Conservation (phyloP, 2,113 vertebrate species). For the Gnathonemus longibarbis region DNA sequence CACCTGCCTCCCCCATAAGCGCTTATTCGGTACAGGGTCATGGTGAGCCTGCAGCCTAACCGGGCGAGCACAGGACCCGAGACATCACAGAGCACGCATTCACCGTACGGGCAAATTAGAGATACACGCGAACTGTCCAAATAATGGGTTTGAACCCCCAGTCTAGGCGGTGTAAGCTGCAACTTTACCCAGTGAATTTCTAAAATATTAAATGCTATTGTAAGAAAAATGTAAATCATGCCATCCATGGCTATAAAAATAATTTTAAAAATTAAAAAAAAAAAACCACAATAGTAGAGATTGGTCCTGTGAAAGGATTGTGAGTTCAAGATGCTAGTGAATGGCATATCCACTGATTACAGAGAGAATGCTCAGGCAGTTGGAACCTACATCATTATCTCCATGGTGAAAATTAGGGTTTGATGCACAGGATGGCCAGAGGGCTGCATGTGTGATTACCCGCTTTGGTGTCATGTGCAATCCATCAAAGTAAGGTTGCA, state of each 20-base stretch:
- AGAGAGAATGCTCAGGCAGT: too few species aligned
- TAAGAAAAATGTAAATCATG: not conserved
- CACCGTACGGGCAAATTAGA: not conserved
- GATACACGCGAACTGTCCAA: not conserved
- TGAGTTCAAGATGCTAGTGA: not conserved
- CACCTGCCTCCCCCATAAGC: not conserved
- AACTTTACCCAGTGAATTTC: not conserved
- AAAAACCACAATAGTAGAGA: not conserved
- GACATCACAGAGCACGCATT: not conserved
- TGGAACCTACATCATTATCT: slow-evolving; percentile 36
- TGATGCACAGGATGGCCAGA: slow-evolving; percentile 21
- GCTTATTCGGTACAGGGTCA: not conserved
- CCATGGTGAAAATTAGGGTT: slow-evolving; percentile 29
- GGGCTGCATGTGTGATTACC: slow-evolving; percentile 22
- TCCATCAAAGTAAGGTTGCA: slow-evolving; percentile 8
- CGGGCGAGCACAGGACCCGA: not conserved
- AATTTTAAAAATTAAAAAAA: not conserved
- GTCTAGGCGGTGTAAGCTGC: not conserved
- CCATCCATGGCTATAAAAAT: not conserved
- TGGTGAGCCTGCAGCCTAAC: not conserved
- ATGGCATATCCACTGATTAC: not conserved
- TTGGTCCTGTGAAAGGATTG: not conserved
- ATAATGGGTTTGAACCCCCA: not conserved
- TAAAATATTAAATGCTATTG: not conserved
- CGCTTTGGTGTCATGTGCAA: not conserved